These are phyloP conservation scores for Otis tarda DNA, from an alignment of 2,113 vertebrate genomes.

Conservation along the genomic window DNA sequence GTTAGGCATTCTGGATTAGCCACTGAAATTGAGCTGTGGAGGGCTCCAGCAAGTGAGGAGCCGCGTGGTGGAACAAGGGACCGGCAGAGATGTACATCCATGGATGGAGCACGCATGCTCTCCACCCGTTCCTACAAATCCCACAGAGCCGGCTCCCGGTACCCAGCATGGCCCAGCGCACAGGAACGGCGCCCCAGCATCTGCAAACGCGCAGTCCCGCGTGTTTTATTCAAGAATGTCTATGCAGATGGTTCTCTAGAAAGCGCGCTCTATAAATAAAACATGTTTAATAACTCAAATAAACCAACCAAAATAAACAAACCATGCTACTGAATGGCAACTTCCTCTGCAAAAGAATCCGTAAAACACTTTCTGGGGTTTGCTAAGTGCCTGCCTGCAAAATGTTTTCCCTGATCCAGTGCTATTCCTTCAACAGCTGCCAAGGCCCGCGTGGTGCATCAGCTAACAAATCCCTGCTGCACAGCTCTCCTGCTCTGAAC, in stretches of 20 bases:
- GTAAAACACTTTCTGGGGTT: background rate
- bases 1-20: background rate
- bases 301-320: slow-evolving; percentile 60
- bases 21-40: background rate
- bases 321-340: background rate
- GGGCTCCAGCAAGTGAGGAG: background rate
- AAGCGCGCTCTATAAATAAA: slow-evolving; percentile 53
- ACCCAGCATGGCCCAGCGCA: background rate
- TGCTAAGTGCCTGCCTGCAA: background rate
- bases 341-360: background rate
- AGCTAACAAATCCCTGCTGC: background rate
- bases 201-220: background rate
- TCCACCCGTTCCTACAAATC: background rate
- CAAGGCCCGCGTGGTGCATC: background rate
- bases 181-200: background rate
- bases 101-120: fast-evolving
- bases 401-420: background rate
- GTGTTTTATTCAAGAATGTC: background rate
- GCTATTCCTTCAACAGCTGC: background rate
- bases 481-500: background rate
- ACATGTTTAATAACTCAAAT: slow-evolving; percentile 41
- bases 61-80: background rate
- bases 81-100: background rate
- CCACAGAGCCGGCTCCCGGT: background rate
- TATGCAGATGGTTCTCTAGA: slow-evolving; percentile 1